These are phyloP conservation scores for Hesperophylax magnus DNA, from an alignment of 1,140 invertebrate species.

Conservation along the genomic window DNA sequence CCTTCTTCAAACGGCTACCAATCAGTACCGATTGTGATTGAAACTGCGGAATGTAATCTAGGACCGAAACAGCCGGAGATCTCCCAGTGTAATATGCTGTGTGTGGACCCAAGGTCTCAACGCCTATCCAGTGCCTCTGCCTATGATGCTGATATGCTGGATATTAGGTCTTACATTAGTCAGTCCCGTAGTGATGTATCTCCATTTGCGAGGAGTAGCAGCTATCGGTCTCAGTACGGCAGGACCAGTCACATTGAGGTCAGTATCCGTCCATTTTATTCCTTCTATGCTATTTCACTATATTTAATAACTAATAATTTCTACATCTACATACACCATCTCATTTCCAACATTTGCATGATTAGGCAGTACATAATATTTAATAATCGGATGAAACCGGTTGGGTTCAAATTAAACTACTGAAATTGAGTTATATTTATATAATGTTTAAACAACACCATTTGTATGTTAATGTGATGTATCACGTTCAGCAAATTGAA, in stretches of 20 bases:
- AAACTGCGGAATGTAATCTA: slow-evolving; percentile 68
- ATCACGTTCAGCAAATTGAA: too few relatives aligned
- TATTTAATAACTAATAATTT: too few relatives aligned
- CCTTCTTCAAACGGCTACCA: slow-evolving; percentile 71
- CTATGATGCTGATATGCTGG: slow-evolving; percentile 73
- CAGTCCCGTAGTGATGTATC: slow-evolving; percentile 79
- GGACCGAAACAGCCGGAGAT: slow-evolving; percentile 51
- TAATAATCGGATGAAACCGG: too few relatives aligned
- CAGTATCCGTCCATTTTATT: not conserved
- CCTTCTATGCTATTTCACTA: too few relatives aligned
- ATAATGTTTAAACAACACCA: too few relatives aligned
- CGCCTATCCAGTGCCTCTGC: slow-evolving; percentile 54
- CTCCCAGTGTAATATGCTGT: slow-evolving; percentile 30
- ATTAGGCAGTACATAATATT: too few relatives aligned
- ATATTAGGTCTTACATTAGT: slow-evolving; percentile 78
- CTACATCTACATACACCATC: not conserved
- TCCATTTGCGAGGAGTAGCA: slow-evolving; percentile 73
- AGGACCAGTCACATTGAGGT: slow-evolving; percentile 64
- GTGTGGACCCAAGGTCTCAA: slow-evolving; percentile 45
- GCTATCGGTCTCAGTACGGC: slow-evolving; percentile 76
- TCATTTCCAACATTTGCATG: not conserved
- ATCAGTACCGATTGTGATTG: slow-evolving; percentile 76
- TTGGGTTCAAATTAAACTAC: too few relatives aligned
- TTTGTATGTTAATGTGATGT: too few relatives aligned
- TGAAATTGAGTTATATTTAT: too few relatives aligned